Conservation (phyloP, 1,140 invertebrate genomes). For the Megalopta genalis region DNA sequence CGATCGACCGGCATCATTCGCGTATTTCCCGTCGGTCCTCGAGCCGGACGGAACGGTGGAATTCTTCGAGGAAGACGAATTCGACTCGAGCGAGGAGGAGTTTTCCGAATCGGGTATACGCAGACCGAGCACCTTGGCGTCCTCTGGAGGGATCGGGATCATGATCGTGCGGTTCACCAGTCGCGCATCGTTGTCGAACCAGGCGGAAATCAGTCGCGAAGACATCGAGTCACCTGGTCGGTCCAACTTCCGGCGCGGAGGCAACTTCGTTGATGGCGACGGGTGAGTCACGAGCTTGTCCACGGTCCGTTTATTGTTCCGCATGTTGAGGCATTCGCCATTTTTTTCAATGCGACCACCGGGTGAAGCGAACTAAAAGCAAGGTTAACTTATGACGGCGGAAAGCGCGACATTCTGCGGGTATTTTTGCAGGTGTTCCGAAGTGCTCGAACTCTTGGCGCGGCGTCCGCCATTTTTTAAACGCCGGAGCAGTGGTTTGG, state of each 20-base stretch:
- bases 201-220: neutral
- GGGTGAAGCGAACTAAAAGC: too few species aligned
- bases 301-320: neutral
- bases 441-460: neutral
- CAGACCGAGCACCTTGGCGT: slow-evolving; percentile 19
- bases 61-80: neutral
- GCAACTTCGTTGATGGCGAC: neutral
- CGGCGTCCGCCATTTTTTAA: neutral
- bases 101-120: neutral
- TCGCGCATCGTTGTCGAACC: neutral
- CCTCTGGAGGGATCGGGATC: slow-evolving; percentile 31
- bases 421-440: neutral
- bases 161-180: slow-evolving; percentile 10
- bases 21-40: neutral
- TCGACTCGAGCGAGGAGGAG: slow-evolving; percentile 12
- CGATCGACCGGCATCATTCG: neutral
- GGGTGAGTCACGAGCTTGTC: neutral
- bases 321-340: neutral
- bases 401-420: too few species aligned
- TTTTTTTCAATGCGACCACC: neutral
- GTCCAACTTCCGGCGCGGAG: neutral
- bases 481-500: neutral
- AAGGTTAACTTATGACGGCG: slow-evolving; percentile 16
- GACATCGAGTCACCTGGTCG: slow-evolving; percentile 25
- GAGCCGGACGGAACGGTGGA: neutral